A percentile compares a stretch with the other conserved stretches of the same genome.
Conservation (phyloP, 2,797 vertebrate genomes). For the Graptemys geographica region DNA sequence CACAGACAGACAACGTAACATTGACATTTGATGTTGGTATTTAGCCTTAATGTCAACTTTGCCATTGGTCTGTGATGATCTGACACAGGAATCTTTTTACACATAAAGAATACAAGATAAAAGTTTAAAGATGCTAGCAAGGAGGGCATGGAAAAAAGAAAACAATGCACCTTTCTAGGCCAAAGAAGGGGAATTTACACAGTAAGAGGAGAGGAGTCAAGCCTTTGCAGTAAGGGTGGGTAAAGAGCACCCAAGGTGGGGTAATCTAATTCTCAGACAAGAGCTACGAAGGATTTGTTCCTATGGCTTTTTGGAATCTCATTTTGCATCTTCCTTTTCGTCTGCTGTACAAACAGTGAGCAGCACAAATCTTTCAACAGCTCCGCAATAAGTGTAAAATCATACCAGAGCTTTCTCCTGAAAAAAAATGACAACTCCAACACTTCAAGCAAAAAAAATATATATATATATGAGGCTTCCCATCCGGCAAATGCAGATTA, state of each 20-base stretch:
- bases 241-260: not conserved
- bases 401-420: not conserved
- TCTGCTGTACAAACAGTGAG: not conserved
- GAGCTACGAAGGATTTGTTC: not conserved
- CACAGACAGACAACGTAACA: not conserved
- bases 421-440: constrained; percentile 3
- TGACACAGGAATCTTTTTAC: not conserved
- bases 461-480: not conserved
- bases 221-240: not conserved
- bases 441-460: rapidly evolving
- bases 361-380: not conserved
- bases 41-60: constrained; percentile 19
- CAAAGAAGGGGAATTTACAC: not conserved
- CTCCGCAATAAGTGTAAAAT: constrained; percentile 1
- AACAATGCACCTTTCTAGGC: not conserved
- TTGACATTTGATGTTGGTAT: constrained; percentile 2
- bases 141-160: not conserved
- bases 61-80: not conserved
- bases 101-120: not conserved
- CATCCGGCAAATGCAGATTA: constrained; percentile 3
- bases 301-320: not conserved
- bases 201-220: not conserved
- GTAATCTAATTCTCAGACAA: not conserved
- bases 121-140: not conserved
- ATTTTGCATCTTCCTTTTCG: not conserved